These are phyloP conservation scores for Scaptomyza tumidula DNA, from an alignment of 2,888 invertebrate genomes.

Conservation along the genomic window DNA sequence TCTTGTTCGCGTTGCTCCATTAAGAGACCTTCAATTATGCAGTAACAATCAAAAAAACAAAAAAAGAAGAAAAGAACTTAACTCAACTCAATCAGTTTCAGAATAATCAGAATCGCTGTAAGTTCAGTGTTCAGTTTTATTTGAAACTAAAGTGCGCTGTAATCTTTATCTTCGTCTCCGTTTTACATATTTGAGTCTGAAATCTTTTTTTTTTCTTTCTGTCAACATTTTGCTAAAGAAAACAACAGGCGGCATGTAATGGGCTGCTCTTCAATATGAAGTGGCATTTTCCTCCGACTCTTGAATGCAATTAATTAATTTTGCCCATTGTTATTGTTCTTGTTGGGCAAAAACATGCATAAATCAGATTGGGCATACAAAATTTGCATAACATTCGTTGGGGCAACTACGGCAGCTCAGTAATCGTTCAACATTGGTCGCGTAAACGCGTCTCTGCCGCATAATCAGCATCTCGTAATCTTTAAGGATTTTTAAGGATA, in stretches of 20 bases:
- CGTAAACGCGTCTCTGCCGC: slow-evolving; percentile 40
- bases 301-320: slow-evolving; percentile 82
- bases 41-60: slow-evolving; percentile 4
- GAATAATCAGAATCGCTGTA: slow-evolving; percentile 7
- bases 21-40: slow-evolving; percentile 45
- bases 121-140: slow-evolving; percentile 1
- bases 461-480: slow-evolving; percentile 3
- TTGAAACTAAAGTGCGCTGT: slow-evolving; percentile 44
- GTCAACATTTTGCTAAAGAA: slow-evolving; percentile 44
- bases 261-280: slow-evolving; percentile 64
- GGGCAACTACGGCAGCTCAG: slow-evolving; percentile 52
- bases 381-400: slow-evolving; percentile 56
- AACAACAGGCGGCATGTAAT: slow-evolving; percentile 53
- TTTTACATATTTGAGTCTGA: slow-evolving; percentile 22
- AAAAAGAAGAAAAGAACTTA: slow-evolving; percentile 13
- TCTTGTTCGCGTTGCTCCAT: slow-evolving; percentile 4
- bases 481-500: slow-evolving; percentile 13
- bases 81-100: slow-evolving; percentile 28
- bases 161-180: slow-evolving; percentile 26
- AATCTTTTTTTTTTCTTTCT: slow-evolving; percentile 8
- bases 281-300: slow-evolving; percentile 73
- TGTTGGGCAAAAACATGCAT: slow-evolving; percentile 51
- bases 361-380: slow-evolving; percentile 45
- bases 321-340: slow-evolving; percentile 28
- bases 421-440: slow-evolving; percentile 57